Evolutionary conservation across 2,797 vertebrate species (phyloP).

Genomic region (Silurus lanzhouensis): DNA sequence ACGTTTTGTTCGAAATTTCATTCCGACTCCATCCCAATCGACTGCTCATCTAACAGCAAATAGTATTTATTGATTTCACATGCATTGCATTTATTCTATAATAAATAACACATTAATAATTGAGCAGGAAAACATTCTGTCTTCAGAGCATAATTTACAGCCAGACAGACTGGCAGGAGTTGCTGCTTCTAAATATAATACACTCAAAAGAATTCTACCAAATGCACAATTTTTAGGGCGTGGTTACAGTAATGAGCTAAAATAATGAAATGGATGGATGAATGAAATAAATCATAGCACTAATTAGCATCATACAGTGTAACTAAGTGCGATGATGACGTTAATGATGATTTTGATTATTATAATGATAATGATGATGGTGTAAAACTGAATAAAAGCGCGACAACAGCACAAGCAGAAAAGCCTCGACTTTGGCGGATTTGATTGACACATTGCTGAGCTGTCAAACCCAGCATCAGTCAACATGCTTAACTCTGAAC

Average conservation of each 20-base stretch:
- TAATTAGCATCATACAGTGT: not conserved
- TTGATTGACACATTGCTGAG: constrained; percentile 11
- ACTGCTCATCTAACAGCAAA: not conserved
- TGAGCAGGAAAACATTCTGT: not conserved
- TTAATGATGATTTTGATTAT: no score
- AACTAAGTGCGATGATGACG: not conserved
- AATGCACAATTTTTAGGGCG: constrained; percentile 2
- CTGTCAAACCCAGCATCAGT: constrained; percentile 11
- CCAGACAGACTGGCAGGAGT: not conserved
- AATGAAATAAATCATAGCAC: constrained; percentile 6
- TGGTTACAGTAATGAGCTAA: constrained; percentile 6
- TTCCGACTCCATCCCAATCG: not conserved
- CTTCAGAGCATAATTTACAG: not conserved
- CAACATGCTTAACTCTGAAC: not conserved
- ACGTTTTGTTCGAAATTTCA: not conserved
- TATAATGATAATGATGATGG: not conserved
- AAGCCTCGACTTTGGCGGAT: constrained; percentile 7
- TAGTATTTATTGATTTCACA: not conserved
- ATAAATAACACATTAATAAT: not conserved
- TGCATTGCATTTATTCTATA: not conserved
- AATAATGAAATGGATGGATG: constrained; percentile 25
- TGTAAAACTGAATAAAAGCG: not conserved
- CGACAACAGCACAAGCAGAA: not conserved
- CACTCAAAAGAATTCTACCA: not conserved
- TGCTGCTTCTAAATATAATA: not conserved